phyloP scores from a whole-genome alignment of 2,888 invertebrate species.

The Athalia circularis region DNA sequence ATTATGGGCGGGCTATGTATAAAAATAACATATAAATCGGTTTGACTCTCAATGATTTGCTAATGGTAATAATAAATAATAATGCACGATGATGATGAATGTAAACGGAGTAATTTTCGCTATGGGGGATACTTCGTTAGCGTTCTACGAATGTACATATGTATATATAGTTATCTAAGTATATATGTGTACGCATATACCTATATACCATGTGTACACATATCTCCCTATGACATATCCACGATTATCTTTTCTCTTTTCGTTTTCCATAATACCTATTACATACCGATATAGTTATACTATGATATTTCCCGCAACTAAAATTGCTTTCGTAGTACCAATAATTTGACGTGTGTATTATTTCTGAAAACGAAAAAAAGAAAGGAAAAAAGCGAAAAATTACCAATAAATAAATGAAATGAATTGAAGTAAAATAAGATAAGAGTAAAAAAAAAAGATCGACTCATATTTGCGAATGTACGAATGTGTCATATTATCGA shows the following conservation, averaged over 20 bases:
- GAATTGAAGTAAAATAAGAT: too few species aligned
- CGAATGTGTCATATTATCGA: too few species aligned
- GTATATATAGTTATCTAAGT: background rate
- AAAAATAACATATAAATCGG: conserved; percentile 16
- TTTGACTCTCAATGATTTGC: conserved; percentile 43
- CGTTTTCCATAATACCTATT: background rate
- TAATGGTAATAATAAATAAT: conserved; percentile 29
- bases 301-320: background rate
- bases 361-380: too few species aligned
- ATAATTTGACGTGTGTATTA: too few species aligned
- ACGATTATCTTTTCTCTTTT: background rate
- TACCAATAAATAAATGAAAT: too few species aligned
- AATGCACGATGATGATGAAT: background rate
- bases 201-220: background rate
- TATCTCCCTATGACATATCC: background rate
- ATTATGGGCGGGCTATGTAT: background rate
- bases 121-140: conserved; percentile 39
- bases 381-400: too few species aligned
- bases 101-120: conserved; percentile 29
- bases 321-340: too few species aligned
- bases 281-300: background rate
- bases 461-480: too few species aligned
- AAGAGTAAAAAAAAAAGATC: too few species aligned
- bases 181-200: background rate
- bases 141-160: background rate